Conservation (phyloP, 2,797 vertebrate species). For the Vipera ursinii region DNA sequence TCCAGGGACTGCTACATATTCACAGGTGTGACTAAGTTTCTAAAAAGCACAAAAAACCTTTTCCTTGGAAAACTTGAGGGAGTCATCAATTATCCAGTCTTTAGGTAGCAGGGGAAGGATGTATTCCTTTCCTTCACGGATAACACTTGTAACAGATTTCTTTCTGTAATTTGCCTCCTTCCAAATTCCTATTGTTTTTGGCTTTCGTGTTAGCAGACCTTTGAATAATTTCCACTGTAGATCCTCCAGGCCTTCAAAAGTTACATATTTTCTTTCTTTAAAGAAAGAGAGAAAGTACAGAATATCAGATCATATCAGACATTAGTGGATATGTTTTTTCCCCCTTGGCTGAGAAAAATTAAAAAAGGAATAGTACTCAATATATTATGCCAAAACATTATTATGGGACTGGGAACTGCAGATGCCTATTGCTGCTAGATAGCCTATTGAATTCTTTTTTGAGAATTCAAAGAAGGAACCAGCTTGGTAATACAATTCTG, state of each 20-base stretch:
- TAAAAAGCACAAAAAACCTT: slow-evolving; percentile 1
- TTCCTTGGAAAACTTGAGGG: slow-evolving; percentile 15
- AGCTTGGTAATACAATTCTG: not conserved
- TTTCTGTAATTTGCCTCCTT: not conserved
- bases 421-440: not conserved
- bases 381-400: not conserved
- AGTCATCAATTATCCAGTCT: slow-evolving; percentile 15
- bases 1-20: not conserved
- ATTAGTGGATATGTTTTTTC: not conserved
- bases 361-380: not conserved
- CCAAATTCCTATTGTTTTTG: not conserved
- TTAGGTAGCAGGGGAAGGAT: slow-evolving; percentile 17
- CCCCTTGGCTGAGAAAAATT: not conserved
- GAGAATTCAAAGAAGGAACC: slow-evolving; percentile 12
- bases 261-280: not conserved
- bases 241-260: slow-evolving; percentile 4
- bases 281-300: not conserved
- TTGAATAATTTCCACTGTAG: slow-evolving; percentile 30
- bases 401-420: not conserved
- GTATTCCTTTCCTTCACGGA: not conserved
- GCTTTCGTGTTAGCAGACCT: slow-evolving; percentile 11
- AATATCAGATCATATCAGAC: not conserved
- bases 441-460: not conserved
- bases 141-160: not conserved
- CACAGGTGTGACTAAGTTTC: not conserved